Evolutionary conservation across 2,888 invertebrate genomes (phyloP).

Genomic region (Druceiella hillmani): DNA sequence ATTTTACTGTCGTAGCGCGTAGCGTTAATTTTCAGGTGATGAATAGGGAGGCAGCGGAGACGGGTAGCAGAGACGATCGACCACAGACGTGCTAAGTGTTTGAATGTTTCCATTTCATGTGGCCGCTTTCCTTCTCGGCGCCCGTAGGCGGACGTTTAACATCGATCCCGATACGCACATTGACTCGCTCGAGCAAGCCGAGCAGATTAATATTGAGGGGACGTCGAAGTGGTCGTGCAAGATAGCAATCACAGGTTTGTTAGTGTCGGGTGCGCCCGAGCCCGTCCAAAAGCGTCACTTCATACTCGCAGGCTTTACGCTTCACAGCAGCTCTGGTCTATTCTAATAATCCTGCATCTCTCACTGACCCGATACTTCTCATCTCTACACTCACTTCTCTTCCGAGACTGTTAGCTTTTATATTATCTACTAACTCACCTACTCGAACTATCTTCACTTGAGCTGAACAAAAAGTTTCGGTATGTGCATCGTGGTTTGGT

Average conservation of each 20-base stretch:
- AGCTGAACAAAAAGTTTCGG: too few species aligned
- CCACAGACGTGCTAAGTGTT: constrained; percentile 26
- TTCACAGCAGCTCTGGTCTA: too few species aligned
- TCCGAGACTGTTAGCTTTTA: too few species aligned
- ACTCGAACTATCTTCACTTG: too few species aligned
- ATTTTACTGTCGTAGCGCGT: too few species aligned
- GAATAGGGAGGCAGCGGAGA: constrained; percentile 26
- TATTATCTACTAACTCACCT: too few species aligned
- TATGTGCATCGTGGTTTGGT: too few species aligned
- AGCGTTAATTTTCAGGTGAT: too few species aligned
- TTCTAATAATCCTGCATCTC: too few species aligned
- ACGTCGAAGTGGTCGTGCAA: constrained; percentile 99
- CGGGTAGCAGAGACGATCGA: constrained; percentile 25
- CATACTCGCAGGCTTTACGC: constrained; percentile 49
- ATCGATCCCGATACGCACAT: constrained; percentile 97
- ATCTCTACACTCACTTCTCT: too few species aligned
- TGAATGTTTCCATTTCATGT: constrained; percentile 48
- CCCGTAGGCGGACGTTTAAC: constrained; percentile 90
- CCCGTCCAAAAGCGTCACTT: constrained; percentile 34
- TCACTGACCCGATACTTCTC: too few species aligned
- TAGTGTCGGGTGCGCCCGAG: constrained; percentile 48
- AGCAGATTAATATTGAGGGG: constrained; percentile 97
- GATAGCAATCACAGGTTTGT: constrained; percentile 97
- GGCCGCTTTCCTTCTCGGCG: constrained; percentile 32
- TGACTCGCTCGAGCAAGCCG: constrained; percentile 96